Base-by-base conservation (phyloP, 2,113 vertebrate genomes). In the Craseonycteris thonglongyai region DNA sequence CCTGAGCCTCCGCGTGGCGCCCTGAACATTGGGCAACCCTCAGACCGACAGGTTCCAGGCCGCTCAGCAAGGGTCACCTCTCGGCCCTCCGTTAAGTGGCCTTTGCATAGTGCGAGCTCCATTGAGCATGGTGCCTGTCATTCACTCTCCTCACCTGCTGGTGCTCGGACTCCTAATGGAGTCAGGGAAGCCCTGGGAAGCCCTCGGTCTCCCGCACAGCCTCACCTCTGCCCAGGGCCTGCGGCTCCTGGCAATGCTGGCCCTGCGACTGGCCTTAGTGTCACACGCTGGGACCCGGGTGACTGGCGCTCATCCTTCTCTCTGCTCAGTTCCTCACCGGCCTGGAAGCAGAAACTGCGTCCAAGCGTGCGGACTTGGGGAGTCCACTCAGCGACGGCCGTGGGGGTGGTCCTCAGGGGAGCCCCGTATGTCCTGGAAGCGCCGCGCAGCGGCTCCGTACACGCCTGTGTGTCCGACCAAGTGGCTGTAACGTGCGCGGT, bases 1-100 rank as follows among this genome's bases (percentile, higher is more conserved):
- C 5, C 58, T 0, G 0, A 40, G 26, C 40, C 61, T 61, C 61
- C 12, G 7, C 35, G 5, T 24, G 38, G 7, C 5, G 22, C 38
- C 28, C 28, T 9, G 24, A 51, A 51, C 10, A 40, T 61, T 0
- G 26, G 21, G 51, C 16, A 56, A 78, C 58, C n/a, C 38, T 3
- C 18, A n/a, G 42, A 49, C 1, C 2, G 4, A 54, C 42, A 22
- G 16, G n/a, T 24, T 16, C 16, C 63, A 35, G 14, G 51, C 11
- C 49, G 30, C 45, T 19, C 19, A 61, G 68, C 51, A 49, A 61
- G 24, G 21, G 63, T 14, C 28, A n/a, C 13, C 19, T 66, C 7
- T 8, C 24, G 19, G 14, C 26, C 16, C 28, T 33, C 45, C n/a
- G 6, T 5, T 5, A 84, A 13, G 49, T 16, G 49, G 49, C 18